Percentiles rank a stretch among this genome's conserved stretches.
phyloP scores from a whole-genome alignment of 2,888 invertebrate species.

The Pyrochroa serraticornis region DNA sequence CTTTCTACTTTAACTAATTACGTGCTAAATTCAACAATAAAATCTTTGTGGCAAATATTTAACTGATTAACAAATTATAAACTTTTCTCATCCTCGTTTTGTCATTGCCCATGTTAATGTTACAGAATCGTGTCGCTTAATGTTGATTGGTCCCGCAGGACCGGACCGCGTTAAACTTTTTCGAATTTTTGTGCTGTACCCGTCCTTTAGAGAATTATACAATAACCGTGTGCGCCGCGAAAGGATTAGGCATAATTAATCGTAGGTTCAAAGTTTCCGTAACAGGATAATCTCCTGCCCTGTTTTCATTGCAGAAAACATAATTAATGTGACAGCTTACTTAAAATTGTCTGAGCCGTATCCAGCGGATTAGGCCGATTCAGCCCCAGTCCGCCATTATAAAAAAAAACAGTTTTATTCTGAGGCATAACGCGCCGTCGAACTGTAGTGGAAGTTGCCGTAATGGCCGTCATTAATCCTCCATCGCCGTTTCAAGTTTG shows the following conservation, averaged over 20 bases:
- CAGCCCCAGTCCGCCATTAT: not conserved
- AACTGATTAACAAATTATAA: too few species aligned
- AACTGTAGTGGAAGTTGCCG: not conserved
- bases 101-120: too few species aligned
- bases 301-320: constrained; percentile 18
- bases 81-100: too few species aligned
- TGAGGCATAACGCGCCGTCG: not conserved
- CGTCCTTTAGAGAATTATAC: not conserved
- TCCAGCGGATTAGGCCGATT: constrained; percentile 3
- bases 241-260: constrained; percentile 15
- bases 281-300: constrained; percentile 17
- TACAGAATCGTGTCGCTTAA: too few species aligned
- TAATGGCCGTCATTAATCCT: constrained; percentile 16
- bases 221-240: not conserved
- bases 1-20: too few species aligned
- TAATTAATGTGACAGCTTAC: constrained; percentile 21
- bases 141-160: too few species aligned
- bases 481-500: constrained; percentile 34
- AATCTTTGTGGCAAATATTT: too few species aligned
- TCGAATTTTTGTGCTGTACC: not conserved
- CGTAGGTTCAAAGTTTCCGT: constrained; percentile 16
- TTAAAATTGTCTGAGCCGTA: constrained; percentile 15
- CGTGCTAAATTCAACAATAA: too few species aligned
- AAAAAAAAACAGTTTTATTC: not conserved
- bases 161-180: too few species aligned